Evolutionary conservation across 2,888 invertebrate species (phyloP), one percentile per base, ranked within the genome.

Genomic region (Trilocha varians): DNA sequence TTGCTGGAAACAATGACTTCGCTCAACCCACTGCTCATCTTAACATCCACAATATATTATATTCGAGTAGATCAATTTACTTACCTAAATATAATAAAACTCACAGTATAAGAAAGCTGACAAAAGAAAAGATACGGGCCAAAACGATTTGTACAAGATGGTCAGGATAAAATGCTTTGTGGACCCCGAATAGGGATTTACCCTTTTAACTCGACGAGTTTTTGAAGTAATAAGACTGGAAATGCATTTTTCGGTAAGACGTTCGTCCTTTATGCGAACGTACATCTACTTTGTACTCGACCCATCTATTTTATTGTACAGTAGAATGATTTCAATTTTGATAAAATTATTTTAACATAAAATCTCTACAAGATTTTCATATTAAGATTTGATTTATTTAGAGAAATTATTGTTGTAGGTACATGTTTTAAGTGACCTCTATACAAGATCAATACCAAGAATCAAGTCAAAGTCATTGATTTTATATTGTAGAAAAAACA

Each of bases 51-150:
- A 2, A 8, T 40, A 5, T 25, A 5, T 33, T 40, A 5, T 25
- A 5, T 33, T 25, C 15, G 9, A 14, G 11, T 32, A 37, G 15
- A 43, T 37, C 34, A 13, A 34, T 34, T 40, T 37, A 36, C 40
- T 17, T 40, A 34, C 34, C 25, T 34, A 64, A 65, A 66, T 64
- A 62, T 60, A 61, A 59, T 65, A 68, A 64, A 68, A 58, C 51
- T 51, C 56, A 65, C 59, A 71, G 61, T 59, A 52, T 46, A 53
- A 61, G 53, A 57, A 53, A 66, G 69, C 71, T 74, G 70, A 77
- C 75, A 77, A 75, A 75, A 66, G 72, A 56, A 59, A 55, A 66
- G 62, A 67, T 60, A 59, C 48, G 62, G 64, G 61, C 59, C 61
- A 55, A 53, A 57, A 49, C 64, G 63, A 75, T 71, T 74, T 69